A percentile compares a stretch with the other conserved stretches of the same genome.
Evolutionary conservation across 2,888 invertebrate species (phyloP).

Genomic region (Mactromeris polynyma): DNA sequence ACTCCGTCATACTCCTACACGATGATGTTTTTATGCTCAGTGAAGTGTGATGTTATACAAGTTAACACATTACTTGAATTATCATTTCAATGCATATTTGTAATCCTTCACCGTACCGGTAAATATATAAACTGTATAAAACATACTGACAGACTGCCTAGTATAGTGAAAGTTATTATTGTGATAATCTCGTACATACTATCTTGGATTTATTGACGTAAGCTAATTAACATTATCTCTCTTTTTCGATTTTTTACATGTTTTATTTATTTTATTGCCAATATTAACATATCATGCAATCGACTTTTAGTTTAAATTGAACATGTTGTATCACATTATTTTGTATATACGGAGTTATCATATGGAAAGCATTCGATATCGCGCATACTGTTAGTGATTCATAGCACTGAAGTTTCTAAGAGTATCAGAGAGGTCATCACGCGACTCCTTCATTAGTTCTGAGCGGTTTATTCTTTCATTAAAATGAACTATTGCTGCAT

Average conservation of each 20-base stretch:
- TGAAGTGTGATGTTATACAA: background rate
- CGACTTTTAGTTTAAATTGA: too few relatives aligned
- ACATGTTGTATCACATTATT: too few relatives aligned
- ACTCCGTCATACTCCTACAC: background rate
- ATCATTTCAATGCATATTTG: constrained; percentile 18
- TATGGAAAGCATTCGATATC: too few relatives aligned
- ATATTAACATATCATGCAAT: too few relatives aligned
- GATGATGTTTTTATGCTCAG: background rate
- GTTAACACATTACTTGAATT: constrained; percentile 26
- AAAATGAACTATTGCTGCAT: background rate
- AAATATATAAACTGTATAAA: background rate
- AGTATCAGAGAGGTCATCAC: background rate
- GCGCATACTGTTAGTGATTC: background rate
- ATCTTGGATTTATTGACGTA: background rate
- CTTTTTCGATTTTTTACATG: too few relatives aligned
- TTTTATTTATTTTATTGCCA: too few relatives aligned
- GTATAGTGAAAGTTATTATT: background rate
- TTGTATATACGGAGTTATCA: too few relatives aligned
- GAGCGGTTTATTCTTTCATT: background rate
- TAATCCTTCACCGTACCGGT: background rate
- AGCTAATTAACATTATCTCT: background rate
- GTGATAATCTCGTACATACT: background rate
- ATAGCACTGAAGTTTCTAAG: background rate
- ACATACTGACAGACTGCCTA: background rate
- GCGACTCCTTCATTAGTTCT: background rate